Evolutionary conservation across 2,888 invertebrate genomes (phyloP), one percentile per base, ranked within the genome.

Genomic region (Synanthedon tipuliformis): DNA sequence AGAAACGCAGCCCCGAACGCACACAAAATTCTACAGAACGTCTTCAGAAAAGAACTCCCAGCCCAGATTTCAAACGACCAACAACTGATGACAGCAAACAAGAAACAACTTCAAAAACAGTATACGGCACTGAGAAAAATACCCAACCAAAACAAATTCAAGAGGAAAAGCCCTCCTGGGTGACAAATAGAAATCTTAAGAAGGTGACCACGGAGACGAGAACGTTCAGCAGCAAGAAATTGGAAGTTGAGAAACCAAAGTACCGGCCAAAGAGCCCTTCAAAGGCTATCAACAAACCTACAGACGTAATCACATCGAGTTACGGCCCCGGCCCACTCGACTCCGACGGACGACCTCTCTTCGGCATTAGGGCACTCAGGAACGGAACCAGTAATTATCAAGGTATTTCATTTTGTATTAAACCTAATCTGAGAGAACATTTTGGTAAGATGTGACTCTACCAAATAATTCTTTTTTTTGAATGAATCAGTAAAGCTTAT

Each of bases 321-420:
- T 95, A 95, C 73, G 94, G 94, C 1, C 92, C 94, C 1, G 95
- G 95, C 0, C 95, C 95, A 27, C 91, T 93, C 3, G 95, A 95
- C 70, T 93, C 94, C 59, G 91, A 93, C 62, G 94, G 95, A 11
- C 87, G 89, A 54, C 94, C 94, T 18, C 84, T 95, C 54, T 95
- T 95, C 78, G 95, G 95, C 53, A 90, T 95, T 61, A 90, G 89
- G 68, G 94, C 95, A 54, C 86, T 95, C 55, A 75, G 83, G 62
- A 89, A 89, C 64, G 89, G 89, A 55, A 88, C 89, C 66, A 88
- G 89, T 63, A 90, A 90, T 73, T 90, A 89, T 63, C 90, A 91
- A 89, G 92, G 93, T 93, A 73, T 69, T 1, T 23, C 23, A 23
- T 23, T 23, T 23, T 23, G 23, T 23, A 3, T 18, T 3, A 3